Conservation (phyloP, 2,113 vertebrate genomes). For the Halcyon senegalensis region DNA sequence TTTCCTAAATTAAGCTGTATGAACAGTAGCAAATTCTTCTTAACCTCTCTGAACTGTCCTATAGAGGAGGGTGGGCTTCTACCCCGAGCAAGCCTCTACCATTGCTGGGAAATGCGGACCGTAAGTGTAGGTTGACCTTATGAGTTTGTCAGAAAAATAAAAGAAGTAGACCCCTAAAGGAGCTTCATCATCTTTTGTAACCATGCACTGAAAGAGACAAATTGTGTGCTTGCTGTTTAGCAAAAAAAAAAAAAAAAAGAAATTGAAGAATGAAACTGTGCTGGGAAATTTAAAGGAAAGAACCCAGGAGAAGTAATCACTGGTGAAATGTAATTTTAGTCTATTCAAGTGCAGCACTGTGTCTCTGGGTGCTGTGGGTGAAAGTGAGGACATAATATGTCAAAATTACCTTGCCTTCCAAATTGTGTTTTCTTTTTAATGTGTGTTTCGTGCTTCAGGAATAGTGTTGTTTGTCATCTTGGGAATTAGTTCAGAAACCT, state of each 20-base stretch:
- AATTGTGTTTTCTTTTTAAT: not conserved
- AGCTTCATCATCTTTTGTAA: not conserved
- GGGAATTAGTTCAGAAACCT: not conserved
- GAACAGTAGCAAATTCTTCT: not conserved
- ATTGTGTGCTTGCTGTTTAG: not conserved
- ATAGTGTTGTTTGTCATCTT: not conserved
- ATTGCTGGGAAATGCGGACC: not conserved
- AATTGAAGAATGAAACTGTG: not conserved
- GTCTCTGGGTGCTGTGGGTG: not conserved
- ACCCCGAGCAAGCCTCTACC: not conserved
- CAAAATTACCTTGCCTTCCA: not conserved
- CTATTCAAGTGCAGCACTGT: not conserved
- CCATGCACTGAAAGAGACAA: not conserved
- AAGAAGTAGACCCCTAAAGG: not conserved
- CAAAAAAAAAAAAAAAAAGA: not conserved
- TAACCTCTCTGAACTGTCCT: not conserved
- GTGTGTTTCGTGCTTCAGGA: not conserved
- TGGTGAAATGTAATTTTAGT: not conserved
- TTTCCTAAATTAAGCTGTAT: not conserved
- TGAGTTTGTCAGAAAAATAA: not conserved
- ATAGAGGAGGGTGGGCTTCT: accelerated
- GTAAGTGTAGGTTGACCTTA: not conserved
- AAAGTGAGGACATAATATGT: not conserved
- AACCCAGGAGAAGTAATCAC: not conserved
- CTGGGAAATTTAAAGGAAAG: not conserved